phyloP scores from a whole-genome alignment of 1,140 invertebrate species.

The Achatina immaculata region DNA sequence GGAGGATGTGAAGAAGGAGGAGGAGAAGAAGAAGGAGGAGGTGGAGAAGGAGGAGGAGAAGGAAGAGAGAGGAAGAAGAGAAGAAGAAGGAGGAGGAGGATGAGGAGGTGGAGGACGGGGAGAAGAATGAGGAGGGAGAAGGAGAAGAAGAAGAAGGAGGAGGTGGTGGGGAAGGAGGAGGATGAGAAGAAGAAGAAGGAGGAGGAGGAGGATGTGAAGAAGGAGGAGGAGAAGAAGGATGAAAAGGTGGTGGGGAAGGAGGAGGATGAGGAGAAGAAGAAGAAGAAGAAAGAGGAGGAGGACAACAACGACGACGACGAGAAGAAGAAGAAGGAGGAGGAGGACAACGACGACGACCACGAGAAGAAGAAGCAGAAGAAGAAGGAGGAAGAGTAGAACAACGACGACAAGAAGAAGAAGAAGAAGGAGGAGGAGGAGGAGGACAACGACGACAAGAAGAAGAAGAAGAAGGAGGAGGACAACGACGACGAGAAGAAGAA shows the following conservation, averaged over 20 bases:
- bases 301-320: neutral
- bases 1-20: too few relatives aligned
- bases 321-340: constrained; percentile 7
- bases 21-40: too few relatives aligned
- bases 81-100: too few relatives aligned
- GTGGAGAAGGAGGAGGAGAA: too few relatives aligned
- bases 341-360: neutral
- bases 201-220: too few relatives aligned
- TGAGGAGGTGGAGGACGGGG: too few relatives aligned
- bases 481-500: neutral
- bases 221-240: too few relatives aligned
- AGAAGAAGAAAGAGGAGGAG: constrained; percentile 3
- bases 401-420: neutral
- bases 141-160: constrained; percentile 23
- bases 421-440: neutral
- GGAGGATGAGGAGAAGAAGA: too few relatives aligned
- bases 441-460: neutral
- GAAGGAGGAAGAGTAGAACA: neutral
- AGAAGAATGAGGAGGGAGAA: too few relatives aligned
- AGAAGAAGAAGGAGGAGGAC: neutral
- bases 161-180: neutral
- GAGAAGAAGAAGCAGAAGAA: neutral
- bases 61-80: neutral
- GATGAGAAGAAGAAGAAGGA: too few relatives aligned
- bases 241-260: too few relatives aligned